phyloP scores from a whole-genome alignment of 2,888 invertebrate genomes.

The Trypoxylon attenuatum region DNA sequence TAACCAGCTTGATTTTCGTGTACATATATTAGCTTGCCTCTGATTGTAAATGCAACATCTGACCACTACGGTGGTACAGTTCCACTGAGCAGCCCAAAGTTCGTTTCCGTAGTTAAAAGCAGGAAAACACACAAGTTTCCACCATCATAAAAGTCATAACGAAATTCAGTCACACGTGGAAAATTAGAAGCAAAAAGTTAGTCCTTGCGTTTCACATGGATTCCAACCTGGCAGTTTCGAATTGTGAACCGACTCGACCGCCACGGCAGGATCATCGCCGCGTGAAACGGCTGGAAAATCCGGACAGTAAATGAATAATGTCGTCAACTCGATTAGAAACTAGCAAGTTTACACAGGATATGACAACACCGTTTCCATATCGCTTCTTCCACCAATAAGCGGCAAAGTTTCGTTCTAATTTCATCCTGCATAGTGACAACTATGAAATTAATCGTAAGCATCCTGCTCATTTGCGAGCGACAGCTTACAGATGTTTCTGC shows the following conservation, averaged over 20 bases:
- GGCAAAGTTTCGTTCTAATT: conserved; percentile 41
- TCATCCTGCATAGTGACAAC: conserved; percentile 41
- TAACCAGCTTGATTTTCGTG: too few species aligned
- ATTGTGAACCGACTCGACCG: not conserved
- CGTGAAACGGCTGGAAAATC: conserved; percentile 22
- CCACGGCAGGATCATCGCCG: not conserved
- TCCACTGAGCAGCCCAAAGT: too few species aligned
- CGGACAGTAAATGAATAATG: conserved; percentile 31
- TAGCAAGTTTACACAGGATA: conserved; percentile 44
- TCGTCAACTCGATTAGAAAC: conserved; percentile 30
- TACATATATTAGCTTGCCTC: too few species aligned
- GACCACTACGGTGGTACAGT: too few species aligned
- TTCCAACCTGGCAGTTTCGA: not conserved
- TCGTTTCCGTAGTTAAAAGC: too few species aligned
- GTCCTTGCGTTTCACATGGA: not conserved
- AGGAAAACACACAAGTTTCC: not conserved
- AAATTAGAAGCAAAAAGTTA: not conserved
- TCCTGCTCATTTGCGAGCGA: conserved; percentile 20
- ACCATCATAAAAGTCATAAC: too few species aligned
- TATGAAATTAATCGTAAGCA: conserved; percentile 46
- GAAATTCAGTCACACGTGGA: not conserved
- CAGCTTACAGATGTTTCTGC: conserved; percentile 31
- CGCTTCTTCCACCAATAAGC: conserved; percentile 52
- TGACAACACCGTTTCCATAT: conserved; percentile 43
- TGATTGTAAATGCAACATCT: too few species aligned